phyloP scores from a whole-genome alignment of 1,140 invertebrate genomes.

The Cheumatopsyche charites region DNA sequence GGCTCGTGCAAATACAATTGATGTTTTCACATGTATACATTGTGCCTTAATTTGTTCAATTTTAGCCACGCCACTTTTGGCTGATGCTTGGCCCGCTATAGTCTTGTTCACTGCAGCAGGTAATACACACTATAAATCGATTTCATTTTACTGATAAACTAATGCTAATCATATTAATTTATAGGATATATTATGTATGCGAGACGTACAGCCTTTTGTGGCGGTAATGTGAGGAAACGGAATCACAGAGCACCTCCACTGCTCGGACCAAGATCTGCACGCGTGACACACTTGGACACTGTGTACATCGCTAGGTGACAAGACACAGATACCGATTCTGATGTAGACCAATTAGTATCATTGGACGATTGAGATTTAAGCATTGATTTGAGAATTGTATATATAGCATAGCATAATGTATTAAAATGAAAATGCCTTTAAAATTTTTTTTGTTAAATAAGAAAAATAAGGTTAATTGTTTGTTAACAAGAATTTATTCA shows the following conservation, averaged over 20 bases:
- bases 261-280: conserved; percentile 51
- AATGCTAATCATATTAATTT: not conserved
- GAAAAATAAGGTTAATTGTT: too few relatives aligned
- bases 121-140: conserved; percentile 44
- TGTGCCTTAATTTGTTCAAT: conserved; percentile 51
- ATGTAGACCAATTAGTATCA: conserved; percentile 58
- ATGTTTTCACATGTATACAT: conserved; percentile 11
- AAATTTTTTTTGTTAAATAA: too few relatives aligned
- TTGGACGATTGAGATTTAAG: conserved; percentile 32
- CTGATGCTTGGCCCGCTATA: conserved; percentile 61
- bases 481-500: not conserved
- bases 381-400: not conserved
- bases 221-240: conserved; percentile 53
- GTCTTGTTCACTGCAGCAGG: conserved; percentile 59
- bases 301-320: conserved; percentile 63
- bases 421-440: conserved; percentile 7
- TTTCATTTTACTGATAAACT: not conserved
- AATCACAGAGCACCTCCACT: conserved; percentile 49
- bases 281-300: conserved; percentile 58
- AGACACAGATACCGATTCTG: conserved; percentile 60
- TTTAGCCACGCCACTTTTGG: conserved; percentile 56
- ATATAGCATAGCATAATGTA: conserved; percentile 7
- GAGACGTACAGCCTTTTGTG: conserved; percentile 58
- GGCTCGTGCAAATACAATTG: conserved; percentile 48
- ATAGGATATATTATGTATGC: conserved; percentile 60